These are phyloP conservation scores for Petrosia ficiformis DNA, from an alignment of 37 sponge, comb jelly and placozoan species.

Conservation along the genomic window DNA sequence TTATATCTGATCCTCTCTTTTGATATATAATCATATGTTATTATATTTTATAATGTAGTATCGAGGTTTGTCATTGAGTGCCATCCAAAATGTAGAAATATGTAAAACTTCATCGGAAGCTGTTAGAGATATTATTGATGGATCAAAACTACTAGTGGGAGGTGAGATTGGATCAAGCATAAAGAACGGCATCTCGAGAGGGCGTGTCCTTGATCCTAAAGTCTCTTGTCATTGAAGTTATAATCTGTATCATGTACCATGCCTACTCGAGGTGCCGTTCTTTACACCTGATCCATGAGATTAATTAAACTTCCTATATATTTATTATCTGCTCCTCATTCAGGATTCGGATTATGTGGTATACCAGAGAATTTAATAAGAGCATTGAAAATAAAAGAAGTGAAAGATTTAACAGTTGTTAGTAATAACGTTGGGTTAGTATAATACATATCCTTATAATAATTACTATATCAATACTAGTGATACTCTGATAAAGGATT, in stretches of 20 bases:
- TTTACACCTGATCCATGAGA: too few relatives aligned
- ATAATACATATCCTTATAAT: slow-evolving; percentile 19
- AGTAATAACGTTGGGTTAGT: slow-evolving; percentile 92
- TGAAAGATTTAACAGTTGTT: slow-evolving; percentile 66
- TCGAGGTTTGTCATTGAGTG: slow-evolving; percentile 6
- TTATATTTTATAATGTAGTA: background rate
- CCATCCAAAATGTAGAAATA: slow-evolving; percentile 31
- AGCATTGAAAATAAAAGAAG: slow-evolving; percentile 59
- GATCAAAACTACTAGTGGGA: slow-evolving; percentile 81
- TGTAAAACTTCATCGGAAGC: slow-evolving; percentile 62
- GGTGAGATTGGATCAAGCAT: slow-evolving; percentile 36
- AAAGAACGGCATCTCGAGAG: too few relatives aligned
- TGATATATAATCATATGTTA: too few relatives aligned
- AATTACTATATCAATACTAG: too few relatives aligned
- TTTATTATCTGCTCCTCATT: background rate
- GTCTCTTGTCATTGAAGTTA: too few relatives aligned
- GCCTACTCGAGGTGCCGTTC: too few relatives aligned
- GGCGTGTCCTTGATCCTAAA: too few relatives aligned
- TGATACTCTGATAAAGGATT: too few relatives aligned
- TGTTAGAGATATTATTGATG: slow-evolving; percentile 73
- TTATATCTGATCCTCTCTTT: too few relatives aligned
- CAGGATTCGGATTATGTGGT: slow-evolving; percentile 96
- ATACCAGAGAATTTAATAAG: slow-evolving; percentile 95
- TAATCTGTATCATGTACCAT: too few relatives aligned
- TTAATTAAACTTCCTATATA: background rate